These are phyloP conservation scores for Laticauda colubrina DNA, from an alignment of 2,113 vertebrate species.

Conservation along the genomic window DNA sequence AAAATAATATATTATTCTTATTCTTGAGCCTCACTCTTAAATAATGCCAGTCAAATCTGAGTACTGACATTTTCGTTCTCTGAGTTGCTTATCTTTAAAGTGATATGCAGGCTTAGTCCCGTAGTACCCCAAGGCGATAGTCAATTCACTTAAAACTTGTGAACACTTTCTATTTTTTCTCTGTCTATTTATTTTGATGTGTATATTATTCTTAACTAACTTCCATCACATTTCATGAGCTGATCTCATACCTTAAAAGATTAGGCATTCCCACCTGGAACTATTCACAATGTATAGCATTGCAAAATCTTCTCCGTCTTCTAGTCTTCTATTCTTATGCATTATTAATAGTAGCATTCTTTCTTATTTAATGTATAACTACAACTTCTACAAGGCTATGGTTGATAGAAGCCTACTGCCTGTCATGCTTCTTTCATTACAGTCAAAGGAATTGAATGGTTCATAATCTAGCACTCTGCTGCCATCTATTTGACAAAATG, in stretches of 20 bases:
- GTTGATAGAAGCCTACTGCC: conserved; percentile 62
- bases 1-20: conserved; percentile 66
- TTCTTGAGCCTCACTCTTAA: conserved; percentile 67
- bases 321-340: conserved; percentile 49
- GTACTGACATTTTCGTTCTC: conserved; percentile 77
- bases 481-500: conserved; percentile 82
- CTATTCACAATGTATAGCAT: conserved; percentile 68
- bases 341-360: conserved; percentile 71
- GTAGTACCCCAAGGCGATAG: conserved; percentile 62
- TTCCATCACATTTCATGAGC: conserved; percentile 66
- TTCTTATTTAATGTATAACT: conserved; percentile 63
- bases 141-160: conserved; percentile 64
- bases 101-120: conserved; percentile 62
- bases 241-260: conserved; percentile 74
- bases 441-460: conserved; percentile 15
- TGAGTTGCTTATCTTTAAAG: conserved; percentile 69
- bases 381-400: conserved; percentile 56
- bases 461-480: conserved; percentile 79
- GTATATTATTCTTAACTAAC: conserved; percentile 70
- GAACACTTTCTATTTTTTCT: conserved; percentile 61
- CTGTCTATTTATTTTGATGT: conserved; percentile 66
- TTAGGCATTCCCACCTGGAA: conserved; percentile 73
- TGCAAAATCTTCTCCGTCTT: conserved; percentile 64
- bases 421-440: conserved; percentile 54
- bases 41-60: conserved; percentile 69